These are phyloP conservation scores for Eospalax fontanierii DNA, from an alignment of 2,797 vertebrate species.

Conservation along the genomic window DNA sequence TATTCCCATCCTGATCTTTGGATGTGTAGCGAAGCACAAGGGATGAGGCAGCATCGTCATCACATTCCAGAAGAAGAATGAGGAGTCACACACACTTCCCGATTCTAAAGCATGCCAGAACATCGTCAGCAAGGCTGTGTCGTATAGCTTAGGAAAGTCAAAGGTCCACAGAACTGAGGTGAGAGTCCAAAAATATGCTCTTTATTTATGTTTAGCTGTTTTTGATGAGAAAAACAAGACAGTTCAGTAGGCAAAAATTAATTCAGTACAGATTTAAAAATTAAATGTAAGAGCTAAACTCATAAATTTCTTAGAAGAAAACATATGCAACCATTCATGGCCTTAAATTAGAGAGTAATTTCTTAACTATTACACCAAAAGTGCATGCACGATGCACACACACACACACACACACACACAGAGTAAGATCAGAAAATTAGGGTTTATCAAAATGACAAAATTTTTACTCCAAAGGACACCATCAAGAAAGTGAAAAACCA, in stretches of 20 bases:
- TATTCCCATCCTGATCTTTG: background rate
- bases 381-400: background rate
- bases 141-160: background rate
- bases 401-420: background rate
- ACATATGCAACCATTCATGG: background rate
- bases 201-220: background rate
- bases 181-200: conserved; percentile 11
- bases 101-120: conserved; percentile 1
- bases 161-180: background rate
- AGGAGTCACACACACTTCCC: background rate
- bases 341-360: conserved; percentile 11
- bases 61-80: background rate
- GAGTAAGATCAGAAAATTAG: background rate
- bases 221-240: background rate
- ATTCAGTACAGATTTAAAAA: conserved; percentile 19
- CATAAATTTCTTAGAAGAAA: conserved; percentile 19
- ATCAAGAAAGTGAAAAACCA: background rate
- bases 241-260: conserved; percentile 28
- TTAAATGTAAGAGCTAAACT: conserved; percentile 31
- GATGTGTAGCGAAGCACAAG: background rate
- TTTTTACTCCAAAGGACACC: background rate
- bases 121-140: background rate
- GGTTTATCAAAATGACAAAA: conserved; percentile 52
- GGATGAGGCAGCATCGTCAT: background rate
- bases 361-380: conserved; percentile 30